These are phyloP conservation scores for Rhizomys pruinosus DNA, from an alignment of 2,113 vertebrate species.

Conservation along the genomic window DNA sequence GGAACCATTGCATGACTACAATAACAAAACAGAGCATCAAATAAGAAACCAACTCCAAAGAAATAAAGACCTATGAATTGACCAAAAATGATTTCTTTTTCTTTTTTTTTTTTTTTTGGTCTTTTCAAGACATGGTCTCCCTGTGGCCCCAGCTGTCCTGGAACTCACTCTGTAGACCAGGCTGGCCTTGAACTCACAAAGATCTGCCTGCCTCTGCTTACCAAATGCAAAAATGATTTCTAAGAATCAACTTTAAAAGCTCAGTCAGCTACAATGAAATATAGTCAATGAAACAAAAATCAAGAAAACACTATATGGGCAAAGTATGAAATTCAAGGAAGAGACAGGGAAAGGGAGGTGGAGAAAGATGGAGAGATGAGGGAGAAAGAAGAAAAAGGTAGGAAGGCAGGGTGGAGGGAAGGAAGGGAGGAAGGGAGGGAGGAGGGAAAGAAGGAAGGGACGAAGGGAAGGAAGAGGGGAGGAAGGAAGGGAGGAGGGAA, in stretches of 20 bases:
- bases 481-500: background rate
- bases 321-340: background rate
- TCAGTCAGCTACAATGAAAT: background rate
- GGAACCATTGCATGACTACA: background rate
- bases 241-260: background rate
- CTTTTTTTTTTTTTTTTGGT: too few relatives aligned
- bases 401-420: too few relatives aligned
- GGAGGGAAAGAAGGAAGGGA: too few relatives aligned
- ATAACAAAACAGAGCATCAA: background rate
- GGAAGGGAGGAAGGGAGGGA: too few relatives aligned
- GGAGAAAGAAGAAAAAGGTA: background rate
- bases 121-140: too few relatives aligned
- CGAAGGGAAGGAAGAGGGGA: background rate
- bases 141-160: too few relatives aligned
- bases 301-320: background rate
- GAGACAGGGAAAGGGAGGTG: background rate
- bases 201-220: too few relatives aligned
- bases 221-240: too few relatives aligned
- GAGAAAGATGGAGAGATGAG: background rate
- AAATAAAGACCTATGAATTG: background rate
- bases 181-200: too few relatives aligned
- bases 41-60: background rate
- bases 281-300: background rate
- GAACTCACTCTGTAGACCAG: too few relatives aligned
- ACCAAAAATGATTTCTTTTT: background rate